These are phyloP conservation scores for Tuta absoluta DNA, from an alignment of 2,888 invertebrate genomes.

Conservation along the genomic window DNA sequence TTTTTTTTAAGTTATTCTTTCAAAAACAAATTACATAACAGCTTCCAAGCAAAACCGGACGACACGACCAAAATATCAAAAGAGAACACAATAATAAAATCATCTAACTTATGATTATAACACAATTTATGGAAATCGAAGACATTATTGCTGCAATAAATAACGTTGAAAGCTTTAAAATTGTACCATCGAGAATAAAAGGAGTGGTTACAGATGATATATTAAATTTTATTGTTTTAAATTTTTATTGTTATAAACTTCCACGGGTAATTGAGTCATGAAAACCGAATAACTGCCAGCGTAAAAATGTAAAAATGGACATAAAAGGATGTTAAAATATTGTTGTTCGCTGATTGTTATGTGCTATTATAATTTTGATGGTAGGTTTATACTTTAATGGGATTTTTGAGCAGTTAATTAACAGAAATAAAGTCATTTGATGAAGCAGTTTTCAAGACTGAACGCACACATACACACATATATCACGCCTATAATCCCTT, in stretches of 20 bases:
- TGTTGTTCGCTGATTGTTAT: neutral
- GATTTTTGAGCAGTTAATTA: neutral
- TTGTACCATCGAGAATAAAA: constrained; percentile 48
- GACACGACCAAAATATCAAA: constrained; percentile 15
- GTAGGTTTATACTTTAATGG: constrained; percentile 1
- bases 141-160: constrained; percentile 59
- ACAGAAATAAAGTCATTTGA: neutral
- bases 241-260: constrained; percentile 57
- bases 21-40: neutral
- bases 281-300: constrained; percentile 36
- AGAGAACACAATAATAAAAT: constrained; percentile 41
- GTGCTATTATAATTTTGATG: neutral
- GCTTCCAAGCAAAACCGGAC: constrained; percentile 18
- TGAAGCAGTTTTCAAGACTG: neutral
- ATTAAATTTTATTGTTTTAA: constrained; percentile 60
- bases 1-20: too few relatives aligned
- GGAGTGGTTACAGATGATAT: constrained; percentile 42
- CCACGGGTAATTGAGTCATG: constrained; percentile 58
- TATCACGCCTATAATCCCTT: too few relatives aligned
- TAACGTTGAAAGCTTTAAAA: constrained; percentile 48
- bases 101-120: constrained; percentile 55
- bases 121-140: constrained; percentile 59
- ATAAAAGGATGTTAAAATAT: neutral
- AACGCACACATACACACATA: too few relatives aligned
- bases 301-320: constrained; percentile 34